These are phyloP conservation scores for Hyperoplus immaculatus DNA, from an alignment of 2,797 vertebrate genomes.

Conservation along the genomic window DNA sequence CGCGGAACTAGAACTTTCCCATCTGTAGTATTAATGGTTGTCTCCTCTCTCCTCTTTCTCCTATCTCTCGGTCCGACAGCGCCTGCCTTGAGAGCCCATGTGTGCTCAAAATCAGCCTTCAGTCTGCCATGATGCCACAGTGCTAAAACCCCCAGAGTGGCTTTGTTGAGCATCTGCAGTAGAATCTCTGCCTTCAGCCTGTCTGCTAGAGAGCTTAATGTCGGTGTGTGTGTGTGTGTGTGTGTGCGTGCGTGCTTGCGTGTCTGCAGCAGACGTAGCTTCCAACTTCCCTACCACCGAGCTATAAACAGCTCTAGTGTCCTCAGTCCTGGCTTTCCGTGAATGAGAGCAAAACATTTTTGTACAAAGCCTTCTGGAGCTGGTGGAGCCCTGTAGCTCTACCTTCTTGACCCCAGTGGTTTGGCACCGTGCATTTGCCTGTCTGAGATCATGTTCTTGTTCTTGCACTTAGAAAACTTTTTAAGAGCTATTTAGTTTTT, in stretches of 20 bases:
- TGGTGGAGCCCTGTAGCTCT: constrained; percentile 5
- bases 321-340: constrained; percentile 31
- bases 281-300: constrained; percentile 29
- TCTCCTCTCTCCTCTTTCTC: constrained; percentile 59
- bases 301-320: constrained; percentile 29
- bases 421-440: background rate
- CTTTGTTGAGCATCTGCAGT: constrained; percentile 71
- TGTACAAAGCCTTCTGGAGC: constrained; percentile 18
- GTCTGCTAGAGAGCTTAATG: constrained; percentile 52
- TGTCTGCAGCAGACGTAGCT: constrained; percentile 43
- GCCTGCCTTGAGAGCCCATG: constrained; percentile 64
- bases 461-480: background rate
- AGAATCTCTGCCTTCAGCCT: constrained; percentile 66
- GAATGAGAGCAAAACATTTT: constrained; percentile 30
- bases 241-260: constrained; percentile 1
- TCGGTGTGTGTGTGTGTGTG: constrained; percentile 41
- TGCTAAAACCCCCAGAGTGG: constrained; percentile 65
- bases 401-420: background rate
- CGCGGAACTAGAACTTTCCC: constrained; percentile 43
- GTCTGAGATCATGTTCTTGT: background rate
- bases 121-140: constrained; percentile 55
- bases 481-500: background rate
- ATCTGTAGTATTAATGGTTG: constrained; percentile 65
- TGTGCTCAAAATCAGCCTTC: constrained; percentile 70
- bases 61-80: constrained; percentile 68